Base-by-base conservation (phyloP, 2,888 invertebrate genomes). In the Stratiomys singularior region DNA sequence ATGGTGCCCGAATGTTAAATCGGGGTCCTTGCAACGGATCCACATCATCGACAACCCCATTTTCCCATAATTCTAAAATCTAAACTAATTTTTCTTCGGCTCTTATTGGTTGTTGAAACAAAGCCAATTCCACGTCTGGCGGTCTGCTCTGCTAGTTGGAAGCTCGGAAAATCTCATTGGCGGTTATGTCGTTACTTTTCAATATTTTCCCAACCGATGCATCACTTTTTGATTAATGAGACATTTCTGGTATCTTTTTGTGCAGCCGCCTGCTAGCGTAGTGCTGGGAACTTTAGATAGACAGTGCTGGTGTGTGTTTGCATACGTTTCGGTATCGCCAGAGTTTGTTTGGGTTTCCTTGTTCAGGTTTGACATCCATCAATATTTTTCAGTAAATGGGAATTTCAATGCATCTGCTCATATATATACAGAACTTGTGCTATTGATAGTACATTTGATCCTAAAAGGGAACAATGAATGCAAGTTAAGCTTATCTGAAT, bases 151-250 rank as follows among this genome's bases (percentile, higher is more conserved):
- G 9, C 37, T 37, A 5, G 37, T 9, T 5, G 52, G 52, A 15
- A 5, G 52, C 18, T 15, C 52, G 52, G 15, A 52, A 52, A 52
- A 52, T 52, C 52, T 52, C 18, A 37, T 37, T 37, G 37, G 37
- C 37, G 37, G 37, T 9, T 37, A 5, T 37, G 37, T 37, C 37
- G 52, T 52, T 60, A 30, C 28, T 64, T 64, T 64, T 64, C 64
- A 30, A 64, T 64, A 64, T 64, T 64, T 64, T 30, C 64, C 30
- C 25, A 25, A 64, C 64, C 5, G 64, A 64, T 52, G 28, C 47
- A 67, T 44, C 28, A 27, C 52, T 52, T 71, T 44, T 71, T 71
- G 71, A 71, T 71, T 52, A 71, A 71, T 52, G 71, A 71, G 71
- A 71, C 71, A 37, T 71, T 71, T 67, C 67, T 71, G 71, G 52